phyloP scores from a whole-genome alignment of 2,113 vertebrate genomes.

The human (Homo sapiens) region GRCh38 chr4:80607001-80607500 shows the following conservation, averaged over 20 bases:
- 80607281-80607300: not conserved
- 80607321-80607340: not conserved
- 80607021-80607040: not conserved
- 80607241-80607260: not conserved
- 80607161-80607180: not conserved
- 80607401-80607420: not conserved
- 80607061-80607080: not conserved
- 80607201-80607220: not conserved
- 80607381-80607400: constrained; percentile 19
- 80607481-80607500: not conserved
- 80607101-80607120: not conserved
- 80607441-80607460: not conserved
- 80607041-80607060: not conserved
- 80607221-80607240: not conserved
- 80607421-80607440: not conserved
- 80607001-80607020: not conserved
- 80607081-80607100: not conserved
- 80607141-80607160: not conserved
- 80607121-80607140: not conserved
- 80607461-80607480: too few species aligned
- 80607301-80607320: not conserved
- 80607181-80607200: not conserved
- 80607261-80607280: not conserved
- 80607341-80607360: not conserved
- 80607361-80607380: not conserved